Conservation (phyloP, 2,113 vertebrate genomes). For the Natator depressus region DNA sequence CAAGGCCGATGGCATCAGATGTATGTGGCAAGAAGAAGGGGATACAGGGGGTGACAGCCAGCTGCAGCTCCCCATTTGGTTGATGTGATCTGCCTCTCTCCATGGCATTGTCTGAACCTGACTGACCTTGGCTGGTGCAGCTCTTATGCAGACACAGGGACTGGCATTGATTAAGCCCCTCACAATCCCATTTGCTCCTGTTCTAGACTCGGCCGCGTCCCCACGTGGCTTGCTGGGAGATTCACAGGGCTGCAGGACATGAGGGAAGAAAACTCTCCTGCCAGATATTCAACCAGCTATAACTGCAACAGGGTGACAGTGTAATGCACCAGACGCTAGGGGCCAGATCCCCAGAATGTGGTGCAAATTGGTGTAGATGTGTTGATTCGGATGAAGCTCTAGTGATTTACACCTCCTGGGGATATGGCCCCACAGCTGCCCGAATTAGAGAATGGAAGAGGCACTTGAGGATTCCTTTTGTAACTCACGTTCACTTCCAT, state of each 20-base stretch:
- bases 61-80: neutral
- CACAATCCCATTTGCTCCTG: neutral
- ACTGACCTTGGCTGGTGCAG: neutral
- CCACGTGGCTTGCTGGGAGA: neutral
- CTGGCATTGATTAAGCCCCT: too few species aligned
- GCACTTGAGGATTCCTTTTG: neutral
- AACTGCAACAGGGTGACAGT: neutral
- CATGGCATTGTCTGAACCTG: neutral
- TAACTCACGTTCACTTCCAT: neutral
- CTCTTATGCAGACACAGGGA: neutral
- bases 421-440: neutral
- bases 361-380: neutral
- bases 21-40: neutral
- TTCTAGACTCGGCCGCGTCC: neutral
- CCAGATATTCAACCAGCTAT: neutral
- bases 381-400: neutral
- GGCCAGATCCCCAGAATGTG: neutral
- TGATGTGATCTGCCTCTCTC: neutral
- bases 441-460: neutral
- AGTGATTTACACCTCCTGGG: neutral
- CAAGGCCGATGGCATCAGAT: neutral
- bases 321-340: neutral
- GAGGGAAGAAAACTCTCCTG: neutral
- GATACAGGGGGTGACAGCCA: neutral
- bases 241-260: neutral